A percentile compares a stretch with the other conserved stretches of the same genome.
phyloP scores from a whole-genome alignment of 2,888 invertebrate genomes.

The Andrena fulva region DNA sequence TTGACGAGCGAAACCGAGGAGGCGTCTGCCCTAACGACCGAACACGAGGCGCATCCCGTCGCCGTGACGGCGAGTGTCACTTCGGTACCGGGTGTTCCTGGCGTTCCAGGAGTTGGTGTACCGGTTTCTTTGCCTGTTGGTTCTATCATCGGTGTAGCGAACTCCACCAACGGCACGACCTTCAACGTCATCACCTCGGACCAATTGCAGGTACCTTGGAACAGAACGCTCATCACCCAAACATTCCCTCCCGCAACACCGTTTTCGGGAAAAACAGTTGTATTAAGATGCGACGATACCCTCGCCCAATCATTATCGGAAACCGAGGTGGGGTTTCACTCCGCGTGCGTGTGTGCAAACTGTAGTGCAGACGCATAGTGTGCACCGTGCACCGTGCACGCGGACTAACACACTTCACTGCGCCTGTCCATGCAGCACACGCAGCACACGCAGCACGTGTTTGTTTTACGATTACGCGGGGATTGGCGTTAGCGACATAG shows the following conservation, averaged over 20 bases:
- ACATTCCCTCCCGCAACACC: neutral
- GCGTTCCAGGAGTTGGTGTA: conserved; percentile 86
- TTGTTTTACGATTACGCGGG: neutral
- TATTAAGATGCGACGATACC: neutral
- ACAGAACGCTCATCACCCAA: neutral
- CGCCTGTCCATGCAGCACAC: conserved; percentile 19
- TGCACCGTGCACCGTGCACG: conserved; percentile 5
- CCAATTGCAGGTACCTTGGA: conserved; percentile 87
- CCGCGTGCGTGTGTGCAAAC: neutral
- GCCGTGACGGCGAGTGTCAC: conserved; percentile 80
- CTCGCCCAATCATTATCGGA: conserved; percentile 4
- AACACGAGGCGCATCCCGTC: conserved; percentile 82
- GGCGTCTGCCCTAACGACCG: conserved; percentile 79
- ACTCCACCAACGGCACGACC: conserved; percentile 88
- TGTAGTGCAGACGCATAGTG: neutral
- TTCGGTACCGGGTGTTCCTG: conserved; percentile 84
- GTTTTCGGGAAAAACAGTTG: too few species aligned
- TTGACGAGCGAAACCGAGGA: conserved; percentile 85
- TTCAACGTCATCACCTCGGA: conserved; percentile 95
- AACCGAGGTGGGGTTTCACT: neutral
- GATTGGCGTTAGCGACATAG: too few species aligned
- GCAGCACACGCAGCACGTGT: conserved; percentile 14
- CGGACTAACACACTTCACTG: conserved; percentile 11
- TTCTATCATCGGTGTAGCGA: conserved; percentile 88
- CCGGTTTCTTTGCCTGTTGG: conserved; percentile 92